A percentile compares a stretch with the other conserved stretches of the same genome.
These are phyloP conservation scores for Lymantria monacha DNA, from an alignment of 2,888 invertebrate genomes.

Conservation along the genomic window DNA sequence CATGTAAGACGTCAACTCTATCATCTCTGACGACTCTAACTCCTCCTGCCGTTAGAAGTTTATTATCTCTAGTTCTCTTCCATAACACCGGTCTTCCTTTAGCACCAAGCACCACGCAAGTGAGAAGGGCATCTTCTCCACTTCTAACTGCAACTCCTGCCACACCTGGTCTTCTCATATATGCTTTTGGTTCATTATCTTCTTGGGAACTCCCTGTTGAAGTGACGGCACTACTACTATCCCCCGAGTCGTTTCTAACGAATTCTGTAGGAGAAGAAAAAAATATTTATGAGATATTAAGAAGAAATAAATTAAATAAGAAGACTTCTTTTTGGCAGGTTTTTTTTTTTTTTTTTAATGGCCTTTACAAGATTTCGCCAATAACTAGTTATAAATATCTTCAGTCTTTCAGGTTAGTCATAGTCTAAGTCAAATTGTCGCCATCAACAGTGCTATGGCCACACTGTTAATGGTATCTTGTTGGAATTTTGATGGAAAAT, in stretches of 20 bases:
- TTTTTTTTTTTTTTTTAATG: too few species aligned
- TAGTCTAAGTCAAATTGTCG: too few species aligned
- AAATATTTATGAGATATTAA: not conserved
- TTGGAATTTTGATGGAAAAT: too few species aligned
- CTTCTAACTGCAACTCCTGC: conserved; percentile 64
- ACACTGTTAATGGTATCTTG: too few species aligned
- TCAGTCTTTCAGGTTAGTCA: too few species aligned
- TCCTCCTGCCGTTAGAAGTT: conserved; percentile 89
- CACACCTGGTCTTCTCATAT: conserved; percentile 62
- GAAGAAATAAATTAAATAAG: too few species aligned
- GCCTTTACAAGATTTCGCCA: too few species aligned
- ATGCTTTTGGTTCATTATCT: conserved; percentile 57
- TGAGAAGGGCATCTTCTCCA: conserved; percentile 90
- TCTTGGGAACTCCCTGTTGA: conserved; percentile 62
- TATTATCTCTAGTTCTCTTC: conserved; percentile 86
- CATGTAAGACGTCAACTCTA: conserved; percentile 88
- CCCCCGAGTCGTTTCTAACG: conserved; percentile 48
- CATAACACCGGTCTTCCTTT: conserved; percentile 89
- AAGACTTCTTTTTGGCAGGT: too few species aligned
- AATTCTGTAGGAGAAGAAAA: conserved; percentile 41
- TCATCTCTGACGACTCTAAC: conserved; percentile 89
- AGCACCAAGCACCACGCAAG: conserved; percentile 88
- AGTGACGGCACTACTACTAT: conserved; percentile 40
- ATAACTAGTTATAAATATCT: too few species aligned
- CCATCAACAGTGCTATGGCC: too few species aligned